These are phyloP conservation scores for Ganaspis brasiliensis DNA, from an alignment of 2,888 invertebrate genomes.

Conservation along the genomic window DNA sequence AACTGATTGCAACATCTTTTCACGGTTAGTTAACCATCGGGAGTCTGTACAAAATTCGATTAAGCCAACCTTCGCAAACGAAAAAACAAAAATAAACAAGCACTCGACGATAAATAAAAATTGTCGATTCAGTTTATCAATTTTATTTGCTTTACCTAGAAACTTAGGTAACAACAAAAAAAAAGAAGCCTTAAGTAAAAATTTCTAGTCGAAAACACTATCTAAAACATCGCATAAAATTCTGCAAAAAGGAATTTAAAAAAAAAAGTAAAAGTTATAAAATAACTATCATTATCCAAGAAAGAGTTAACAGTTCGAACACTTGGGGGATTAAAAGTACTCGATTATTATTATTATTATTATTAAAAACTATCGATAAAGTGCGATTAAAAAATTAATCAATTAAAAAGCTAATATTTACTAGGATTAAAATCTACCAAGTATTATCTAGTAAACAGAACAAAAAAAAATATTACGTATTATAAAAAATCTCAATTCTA, in stretches of 20 bases:
- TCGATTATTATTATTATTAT: not conserved
- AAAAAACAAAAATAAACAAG: not conserved
- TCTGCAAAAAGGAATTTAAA: not conserved
- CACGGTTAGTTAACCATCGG: constrained; percentile 1
- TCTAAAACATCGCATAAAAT: not conserved
- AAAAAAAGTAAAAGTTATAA: too few species aligned
- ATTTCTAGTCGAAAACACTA: not conserved
- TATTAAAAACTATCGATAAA: constrained; percentile 14
- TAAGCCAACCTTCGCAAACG: not conserved
- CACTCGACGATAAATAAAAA: not conserved
- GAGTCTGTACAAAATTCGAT: constrained; percentile 23
- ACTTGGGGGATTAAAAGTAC: not conserved
- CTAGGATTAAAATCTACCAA: not conserved
- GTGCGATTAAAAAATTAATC: constrained; percentile 7
- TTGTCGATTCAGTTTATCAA: not conserved
- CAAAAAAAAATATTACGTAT: too few species aligned
- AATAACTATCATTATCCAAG: too few species aligned
- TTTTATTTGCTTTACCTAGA: not conserved
- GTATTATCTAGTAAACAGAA: not conserved
- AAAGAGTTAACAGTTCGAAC: not conserved
- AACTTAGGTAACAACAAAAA: not conserved
- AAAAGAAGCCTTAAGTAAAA: too few species aligned
- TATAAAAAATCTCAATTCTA: not conserved
- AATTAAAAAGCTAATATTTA: not conserved
- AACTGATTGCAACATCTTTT: constrained; percentile 6